phyloP scores from a whole-genome alignment of 1,140 invertebrate species.

The Drosophila ercepeae region DNA sequence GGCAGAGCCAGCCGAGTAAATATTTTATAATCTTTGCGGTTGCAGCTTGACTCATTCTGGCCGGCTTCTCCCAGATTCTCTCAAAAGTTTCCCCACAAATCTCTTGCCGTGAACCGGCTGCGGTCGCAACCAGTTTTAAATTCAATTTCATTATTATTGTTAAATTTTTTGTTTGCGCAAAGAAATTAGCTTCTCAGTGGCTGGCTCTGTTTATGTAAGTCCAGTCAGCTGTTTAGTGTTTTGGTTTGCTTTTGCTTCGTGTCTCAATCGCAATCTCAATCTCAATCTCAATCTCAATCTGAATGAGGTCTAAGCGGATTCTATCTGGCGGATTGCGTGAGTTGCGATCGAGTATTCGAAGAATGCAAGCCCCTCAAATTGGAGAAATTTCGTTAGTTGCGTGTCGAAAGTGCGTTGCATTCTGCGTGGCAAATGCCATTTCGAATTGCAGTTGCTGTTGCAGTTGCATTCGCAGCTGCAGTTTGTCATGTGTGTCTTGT shows the following conservation, averaged over 20 bases:
- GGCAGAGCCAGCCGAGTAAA: slow-evolving; percentile 7
- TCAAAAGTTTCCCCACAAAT: slow-evolving; percentile 13
- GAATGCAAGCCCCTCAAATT: slow-evolving; percentile 52
- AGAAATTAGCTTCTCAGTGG: slow-evolving; percentile 28
- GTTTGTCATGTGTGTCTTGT: slow-evolving; percentile 68
- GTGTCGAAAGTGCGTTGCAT: slow-evolving; percentile 17
- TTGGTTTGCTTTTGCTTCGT: slow-evolving; percentile 58
- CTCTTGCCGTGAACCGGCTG: slow-evolving; percentile 35
- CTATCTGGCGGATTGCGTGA: slow-evolving; percentile 52
- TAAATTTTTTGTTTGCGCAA: slow-evolving; percentile 37
- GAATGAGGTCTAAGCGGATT: slow-evolving; percentile 17
- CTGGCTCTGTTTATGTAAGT: slow-evolving; percentile 29
- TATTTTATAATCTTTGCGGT: slow-evolving; percentile 37
- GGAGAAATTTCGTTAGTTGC: slow-evolving; percentile 61
- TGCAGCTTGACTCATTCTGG: slow-evolving; percentile 63
- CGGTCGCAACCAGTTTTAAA: slow-evolving; percentile 62
- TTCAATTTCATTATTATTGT: slow-evolving; percentile 59
- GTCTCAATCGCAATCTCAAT: too few relatives aligned
- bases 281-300: slow-evolving; percentile 25
- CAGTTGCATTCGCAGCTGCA: slow-evolving; percentile 63
- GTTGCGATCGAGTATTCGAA: slow-evolving; percentile 29
- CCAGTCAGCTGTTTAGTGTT: slow-evolving; percentile 72
- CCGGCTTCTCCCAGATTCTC: slow-evolving; percentile 55
- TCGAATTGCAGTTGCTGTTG: slow-evolving; percentile 27
- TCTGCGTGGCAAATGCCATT: not conserved